phyloP scores from a whole-genome alignment of 2,888 invertebrate species.

The Norana najaformis region DNA sequence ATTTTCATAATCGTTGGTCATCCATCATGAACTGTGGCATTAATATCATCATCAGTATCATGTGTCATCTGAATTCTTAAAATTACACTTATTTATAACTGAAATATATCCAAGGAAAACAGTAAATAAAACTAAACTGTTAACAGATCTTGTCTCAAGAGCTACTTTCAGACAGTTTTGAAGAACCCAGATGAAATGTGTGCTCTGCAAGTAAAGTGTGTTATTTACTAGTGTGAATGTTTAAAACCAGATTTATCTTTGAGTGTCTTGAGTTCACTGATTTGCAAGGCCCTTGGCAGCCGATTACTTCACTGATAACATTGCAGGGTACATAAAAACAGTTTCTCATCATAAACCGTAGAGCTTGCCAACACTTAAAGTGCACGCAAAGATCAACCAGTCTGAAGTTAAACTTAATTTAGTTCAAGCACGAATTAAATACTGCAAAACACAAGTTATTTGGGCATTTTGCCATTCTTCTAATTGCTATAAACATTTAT shows the following conservation, averaged over 20 bases:
- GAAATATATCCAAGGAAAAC: neutral
- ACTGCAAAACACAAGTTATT: neutral
- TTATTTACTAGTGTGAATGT: neutral
- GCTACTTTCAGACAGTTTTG: neutral
- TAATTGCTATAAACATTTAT: neutral
- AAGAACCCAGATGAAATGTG: neutral
- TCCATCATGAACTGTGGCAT: neutral
- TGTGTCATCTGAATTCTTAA: neutral
- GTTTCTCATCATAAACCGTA: constrained; percentile 2
- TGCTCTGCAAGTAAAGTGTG: neutral
- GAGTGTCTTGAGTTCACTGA: neutral
- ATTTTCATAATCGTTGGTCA: neutral
- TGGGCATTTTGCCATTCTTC: neutral
- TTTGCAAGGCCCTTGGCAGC: neutral
- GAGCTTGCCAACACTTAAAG: neutral
- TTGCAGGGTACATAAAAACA: neutral
- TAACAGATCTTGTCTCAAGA: neutral
- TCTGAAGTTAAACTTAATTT: neutral
- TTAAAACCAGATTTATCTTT: neutral
- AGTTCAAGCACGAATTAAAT: neutral
- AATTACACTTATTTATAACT: neutral
- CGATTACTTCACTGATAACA: neutral
- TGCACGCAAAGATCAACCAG: neutral
- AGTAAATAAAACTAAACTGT: neutral
- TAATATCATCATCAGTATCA: neutral